A percentile compares a stretch with the other conserved stretches of the same genome.
Conservation (phyloP, 2,113 vertebrate species). For the Rhabdomys dilectus region DNA sequence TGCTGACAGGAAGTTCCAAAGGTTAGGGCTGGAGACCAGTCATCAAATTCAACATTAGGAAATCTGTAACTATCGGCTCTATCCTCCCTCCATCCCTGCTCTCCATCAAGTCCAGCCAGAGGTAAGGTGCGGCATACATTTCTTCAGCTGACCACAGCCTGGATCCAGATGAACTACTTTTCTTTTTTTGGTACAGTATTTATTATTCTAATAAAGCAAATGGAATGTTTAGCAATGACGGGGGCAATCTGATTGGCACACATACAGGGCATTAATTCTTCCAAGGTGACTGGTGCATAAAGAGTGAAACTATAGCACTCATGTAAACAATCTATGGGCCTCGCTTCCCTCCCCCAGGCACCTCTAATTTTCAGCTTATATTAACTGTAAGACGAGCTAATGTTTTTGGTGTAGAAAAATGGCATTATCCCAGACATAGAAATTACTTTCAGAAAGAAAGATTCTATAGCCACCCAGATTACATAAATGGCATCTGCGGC, state of each 20-base stretch:
- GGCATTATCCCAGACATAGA: conserved; percentile 74
- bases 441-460: conserved; percentile 72
- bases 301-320: conserved; percentile 82
- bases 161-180: conserved; percentile 70
- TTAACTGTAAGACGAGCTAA: conserved; percentile 80
- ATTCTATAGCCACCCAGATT: conserved; percentile 45
- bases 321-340: conserved; percentile 80
- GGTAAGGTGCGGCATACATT: conserved; percentile 64
- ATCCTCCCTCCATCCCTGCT: not conserved
- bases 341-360: conserved; percentile 75
- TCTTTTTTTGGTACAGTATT: conserved; percentile 75
- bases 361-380: conserved; percentile 81
- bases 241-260: conserved; percentile 81
- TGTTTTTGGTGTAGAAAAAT: conserved; percentile 77
- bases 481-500: conserved; percentile 40
- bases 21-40: not conserved
- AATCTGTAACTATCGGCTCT: conserved; percentile 23
- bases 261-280: conserved; percentile 81
- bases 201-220: conserved; percentile 82
- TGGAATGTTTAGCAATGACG: conserved; percentile 81
- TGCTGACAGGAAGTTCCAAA: not conserved
- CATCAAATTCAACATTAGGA: conserved; percentile 37
- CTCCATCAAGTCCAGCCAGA: conserved; percentile 46
- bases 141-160: conserved; percentile 68
- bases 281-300: conserved; percentile 79